Conservation (phyloP, 2,888 invertebrate species). For the Steinernema carpocapsae region DNA sequence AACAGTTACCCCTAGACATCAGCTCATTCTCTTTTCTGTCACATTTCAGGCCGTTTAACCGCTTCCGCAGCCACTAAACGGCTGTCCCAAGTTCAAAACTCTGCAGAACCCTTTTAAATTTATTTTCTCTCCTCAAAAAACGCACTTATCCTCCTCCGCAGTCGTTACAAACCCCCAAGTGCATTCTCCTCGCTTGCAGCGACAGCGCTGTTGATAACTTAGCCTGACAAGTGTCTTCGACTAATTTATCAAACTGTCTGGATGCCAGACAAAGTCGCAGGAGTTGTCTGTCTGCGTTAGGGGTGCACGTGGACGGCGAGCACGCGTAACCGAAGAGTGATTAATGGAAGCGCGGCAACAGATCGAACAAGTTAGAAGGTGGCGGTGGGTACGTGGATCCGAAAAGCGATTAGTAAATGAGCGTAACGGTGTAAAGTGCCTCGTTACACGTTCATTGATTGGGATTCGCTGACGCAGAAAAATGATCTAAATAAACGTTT, state of each 20-base stretch:
- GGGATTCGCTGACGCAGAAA: neutral
- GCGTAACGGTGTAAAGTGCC: conserved; percentile 34
- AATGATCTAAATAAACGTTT: too few species aligned
- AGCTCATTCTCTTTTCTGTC: too few species aligned
- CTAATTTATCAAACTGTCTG: conserved; percentile 18
- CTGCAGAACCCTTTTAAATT: neutral
- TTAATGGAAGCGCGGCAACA: neutral
- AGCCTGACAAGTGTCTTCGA: neutral
- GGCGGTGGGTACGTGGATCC: neutral
- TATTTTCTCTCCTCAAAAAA: conserved; percentile 2
- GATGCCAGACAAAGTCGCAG: neutral
- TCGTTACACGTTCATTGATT: conserved; percentile 19
- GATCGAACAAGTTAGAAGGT: conserved; percentile 2
- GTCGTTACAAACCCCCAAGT: neutral
- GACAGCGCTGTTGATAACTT: neutral
- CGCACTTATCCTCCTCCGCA: neutral
- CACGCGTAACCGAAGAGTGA: neutral
- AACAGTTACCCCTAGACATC: too few species aligned
- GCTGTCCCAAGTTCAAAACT: neutral
- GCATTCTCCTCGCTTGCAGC: neutral
- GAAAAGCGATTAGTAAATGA: conserved; percentile 18
- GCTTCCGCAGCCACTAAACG: neutral
- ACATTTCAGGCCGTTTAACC: neutral
- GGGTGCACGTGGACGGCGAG: conserved; percentile 16
- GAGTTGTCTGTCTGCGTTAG: neutral